A percentile compares a stretch with the other conserved stretches of the same genome.
Conservation (phyloP, 2,888 invertebrate genomes). For the Chalcis sispes region DNA sequence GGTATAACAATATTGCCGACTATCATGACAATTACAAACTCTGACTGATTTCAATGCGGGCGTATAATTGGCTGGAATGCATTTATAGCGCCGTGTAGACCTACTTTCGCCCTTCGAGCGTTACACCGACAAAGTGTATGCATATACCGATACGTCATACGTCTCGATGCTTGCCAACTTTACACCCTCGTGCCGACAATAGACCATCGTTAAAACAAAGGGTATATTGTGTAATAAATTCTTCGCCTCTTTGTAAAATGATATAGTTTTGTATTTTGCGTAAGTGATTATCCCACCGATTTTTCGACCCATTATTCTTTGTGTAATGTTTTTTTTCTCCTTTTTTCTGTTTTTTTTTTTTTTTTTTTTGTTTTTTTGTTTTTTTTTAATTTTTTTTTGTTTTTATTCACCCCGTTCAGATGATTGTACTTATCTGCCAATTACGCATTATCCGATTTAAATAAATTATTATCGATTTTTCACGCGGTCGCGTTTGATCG, state of each 20-base stretch:
- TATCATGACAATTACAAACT: slow-evolving; percentile 70
- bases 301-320: too few species aligned
- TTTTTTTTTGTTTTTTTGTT: too few species aligned
- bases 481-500: too few species aligned
- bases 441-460: too few species aligned
- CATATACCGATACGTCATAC: neutral
- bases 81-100: slow-evolving; percentile 18
- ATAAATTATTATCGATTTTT: too few species aligned
- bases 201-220: slow-evolving; percentile 49
- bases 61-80: slow-evolving; percentile 58
- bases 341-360: too few species aligned
- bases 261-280: slow-evolving; percentile 26
- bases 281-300: slow-evolving; percentile 10
- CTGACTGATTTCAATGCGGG: slow-evolving; percentile 56
- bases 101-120: slow-evolving; percentile 52
- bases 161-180: neutral
- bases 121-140: slow-evolving; percentile 21
- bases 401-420: too few species aligned
- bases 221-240: slow-evolving; percentile 38
- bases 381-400: too few species aligned
- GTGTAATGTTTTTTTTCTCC: too few species aligned
- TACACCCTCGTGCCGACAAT: slow-evolving; percentile 35
- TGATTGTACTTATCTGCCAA: too few species aligned
- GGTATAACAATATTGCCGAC: slow-evolving; percentile 63
- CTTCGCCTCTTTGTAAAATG: slow-evolving; percentile 26